Conservation (phyloP, 1,140 invertebrate species). For the Trinorchestia longiramus region DNA sequence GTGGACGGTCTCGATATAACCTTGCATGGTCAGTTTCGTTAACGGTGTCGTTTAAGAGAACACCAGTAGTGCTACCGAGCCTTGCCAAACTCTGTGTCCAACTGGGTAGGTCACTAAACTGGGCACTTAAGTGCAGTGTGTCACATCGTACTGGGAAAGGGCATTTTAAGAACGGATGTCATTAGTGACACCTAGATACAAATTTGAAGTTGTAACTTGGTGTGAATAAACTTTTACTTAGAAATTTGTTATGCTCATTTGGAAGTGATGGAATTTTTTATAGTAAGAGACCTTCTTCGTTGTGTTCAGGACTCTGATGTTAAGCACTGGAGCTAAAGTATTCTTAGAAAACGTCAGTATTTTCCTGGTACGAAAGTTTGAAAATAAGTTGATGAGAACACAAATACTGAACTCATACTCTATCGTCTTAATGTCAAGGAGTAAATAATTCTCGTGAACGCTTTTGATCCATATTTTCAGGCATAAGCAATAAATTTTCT, state of each 20-base stretch:
- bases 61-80: background rate
- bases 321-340: no score
- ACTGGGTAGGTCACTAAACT: background rate
- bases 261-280: background rate
- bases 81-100: background rate
- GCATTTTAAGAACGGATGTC: no score
- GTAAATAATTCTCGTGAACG: no score
- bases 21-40: background rate
- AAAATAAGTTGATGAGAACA: no score
- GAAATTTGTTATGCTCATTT: background rate
- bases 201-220: background rate
- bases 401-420: no score
- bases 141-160: background rate
- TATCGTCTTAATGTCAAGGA: no score
- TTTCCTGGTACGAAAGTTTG: no score
- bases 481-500: no score
- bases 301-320: no score
- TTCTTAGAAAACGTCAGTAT: no score
- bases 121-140: background rate
- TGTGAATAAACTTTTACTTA: background rate
- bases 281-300: no score
- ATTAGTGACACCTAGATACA: background rate
- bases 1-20: background rate
- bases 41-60: background rate
- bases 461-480: no score